These are phyloP conservation scores for Neria commutata DNA, from an alignment of 2,888 invertebrate species.

Conservation along the genomic window DNA sequence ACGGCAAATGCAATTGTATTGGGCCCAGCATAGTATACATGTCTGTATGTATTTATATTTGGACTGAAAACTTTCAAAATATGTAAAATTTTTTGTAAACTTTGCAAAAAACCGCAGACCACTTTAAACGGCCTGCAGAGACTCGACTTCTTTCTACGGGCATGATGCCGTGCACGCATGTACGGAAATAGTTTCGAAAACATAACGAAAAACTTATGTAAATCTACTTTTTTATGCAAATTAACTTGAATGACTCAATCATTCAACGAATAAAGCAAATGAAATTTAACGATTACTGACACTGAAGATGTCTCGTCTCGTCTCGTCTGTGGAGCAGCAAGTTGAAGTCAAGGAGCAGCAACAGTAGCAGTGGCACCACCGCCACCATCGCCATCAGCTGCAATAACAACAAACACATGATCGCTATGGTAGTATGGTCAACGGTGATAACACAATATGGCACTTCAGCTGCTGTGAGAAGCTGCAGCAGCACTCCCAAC, in stretches of 20 bases:
- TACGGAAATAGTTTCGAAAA: too few relatives aligned
- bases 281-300: constrained; percentile 10
- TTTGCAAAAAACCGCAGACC: too few relatives aligned
- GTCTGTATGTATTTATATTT: too few relatives aligned
- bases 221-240: constrained; percentile 54
- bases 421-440: not conserved
- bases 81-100: too few relatives aligned
- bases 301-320: not conserved
- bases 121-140: too few relatives aligned
- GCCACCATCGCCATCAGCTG: not conserved
- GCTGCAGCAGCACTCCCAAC: not conserved
- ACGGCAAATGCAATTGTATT: too few relatives aligned
- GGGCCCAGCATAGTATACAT: too few relatives aligned
- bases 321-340: not conserved
- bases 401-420: not conserved
- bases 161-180: too few relatives aligned
- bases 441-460: not conserved
- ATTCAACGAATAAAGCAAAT: constrained; percentile 25
- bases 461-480: not conserved
- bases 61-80: too few relatives aligned
- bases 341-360: constrained; percentile 1
- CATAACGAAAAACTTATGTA: constrained; percentile 40
- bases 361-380: not conserved
- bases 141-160: too few relatives aligned
- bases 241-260: constrained; percentile 50